Evolutionary conservation across 2,113 vertebrate species (phyloP), one percentile per base, ranked within the genome.

Genomic region (Marmota flaviventris): DNA sequence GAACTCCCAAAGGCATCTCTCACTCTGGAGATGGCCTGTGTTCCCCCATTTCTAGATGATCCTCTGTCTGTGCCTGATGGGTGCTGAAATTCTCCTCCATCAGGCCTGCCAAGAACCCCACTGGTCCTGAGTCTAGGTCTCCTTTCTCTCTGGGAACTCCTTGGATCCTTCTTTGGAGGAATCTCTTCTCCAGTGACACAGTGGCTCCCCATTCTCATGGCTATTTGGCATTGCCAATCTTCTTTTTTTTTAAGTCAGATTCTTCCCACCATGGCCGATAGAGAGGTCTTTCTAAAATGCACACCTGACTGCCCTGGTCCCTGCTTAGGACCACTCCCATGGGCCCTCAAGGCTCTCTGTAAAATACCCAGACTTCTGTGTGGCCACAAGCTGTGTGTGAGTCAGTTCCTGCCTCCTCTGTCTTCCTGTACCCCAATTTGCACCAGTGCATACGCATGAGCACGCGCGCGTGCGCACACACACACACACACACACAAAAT

Each of bases 381-480:
- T 37, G 81, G 32, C 51, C 58, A 25, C 2, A 25, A 29, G 5
- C 65, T 85, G 32, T 78, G 53, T 8, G 1, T 58, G 27, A 91
- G 4, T 34, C 20, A 4, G 2, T 25, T 67, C 27, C 27, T 18
- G 32, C 8, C 12, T 34, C 37, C 53, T 69, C 22, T 86, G 48
- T 6, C 32, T 2, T 51, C 13, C 17, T 70, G 58, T 69, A 3
- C 73, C 16, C 11, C 48, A 34, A 11, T 13, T 27, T 25, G 27
- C 9, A 12, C 5, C 17, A 20, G 65, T 24, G 9, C 6, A 58
- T 11, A 22, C 3, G 4, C 56, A 58, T 8, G 27, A 18, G 16
- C 8, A 0, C 12, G n/a, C 8, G 7, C 4, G 37, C 12, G 29
- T 8, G 29, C 75, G 5, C 0, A 11, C 11, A 11, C 56, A 58